Conservation (phyloP, 1,140 invertebrate species). For the Diabrotica virgifera region DNA sequence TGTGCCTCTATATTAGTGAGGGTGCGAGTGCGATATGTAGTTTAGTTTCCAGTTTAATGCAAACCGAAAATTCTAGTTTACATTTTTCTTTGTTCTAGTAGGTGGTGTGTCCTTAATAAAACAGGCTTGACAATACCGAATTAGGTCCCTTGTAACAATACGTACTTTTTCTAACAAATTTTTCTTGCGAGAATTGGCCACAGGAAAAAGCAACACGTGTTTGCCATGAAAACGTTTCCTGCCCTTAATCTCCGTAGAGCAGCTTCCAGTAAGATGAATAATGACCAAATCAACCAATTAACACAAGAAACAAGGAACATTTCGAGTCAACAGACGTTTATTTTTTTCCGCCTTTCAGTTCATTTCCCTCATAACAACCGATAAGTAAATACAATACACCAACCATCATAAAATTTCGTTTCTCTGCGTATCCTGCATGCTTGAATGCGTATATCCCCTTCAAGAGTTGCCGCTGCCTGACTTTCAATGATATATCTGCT, state of each 20-base stretch:
- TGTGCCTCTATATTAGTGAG: too few relatives aligned
- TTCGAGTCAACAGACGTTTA: background rate
- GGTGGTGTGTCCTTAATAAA: too few relatives aligned
- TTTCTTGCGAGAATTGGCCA: too few relatives aligned
- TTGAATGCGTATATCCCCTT: slow-evolving; percentile 17
- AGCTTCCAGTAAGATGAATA: background rate
- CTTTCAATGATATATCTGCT: slow-evolving; percentile 10
- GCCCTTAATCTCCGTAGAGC: background rate
- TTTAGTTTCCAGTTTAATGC: too few relatives aligned
- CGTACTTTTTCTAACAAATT: too few relatives aligned
- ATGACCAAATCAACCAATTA: background rate
- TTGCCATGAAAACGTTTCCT: background rate
- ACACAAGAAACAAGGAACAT: background rate
- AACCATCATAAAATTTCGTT: slow-evolving; percentile 14
- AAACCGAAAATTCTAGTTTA: too few relatives aligned
- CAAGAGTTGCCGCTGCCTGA: slow-evolving; percentile 6
- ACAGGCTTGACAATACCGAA: too few relatives aligned
- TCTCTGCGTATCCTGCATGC: slow-evolving; percentile 3
- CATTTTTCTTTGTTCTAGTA: too few relatives aligned
- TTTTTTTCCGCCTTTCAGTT: slow-evolving; percentile 10
- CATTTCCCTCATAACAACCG: slow-evolving; percentile 17
- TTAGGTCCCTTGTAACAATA: too few relatives aligned
- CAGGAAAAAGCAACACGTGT: background rate
- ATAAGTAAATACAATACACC: slow-evolving; percentile 18
- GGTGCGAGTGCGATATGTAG: too few relatives aligned